A percentile compares a stretch with the other conserved stretches of the same genome.
phyloP scores from a whole-genome alignment of 2,888 invertebrate genomes.

The Andrena fulva region DNA sequence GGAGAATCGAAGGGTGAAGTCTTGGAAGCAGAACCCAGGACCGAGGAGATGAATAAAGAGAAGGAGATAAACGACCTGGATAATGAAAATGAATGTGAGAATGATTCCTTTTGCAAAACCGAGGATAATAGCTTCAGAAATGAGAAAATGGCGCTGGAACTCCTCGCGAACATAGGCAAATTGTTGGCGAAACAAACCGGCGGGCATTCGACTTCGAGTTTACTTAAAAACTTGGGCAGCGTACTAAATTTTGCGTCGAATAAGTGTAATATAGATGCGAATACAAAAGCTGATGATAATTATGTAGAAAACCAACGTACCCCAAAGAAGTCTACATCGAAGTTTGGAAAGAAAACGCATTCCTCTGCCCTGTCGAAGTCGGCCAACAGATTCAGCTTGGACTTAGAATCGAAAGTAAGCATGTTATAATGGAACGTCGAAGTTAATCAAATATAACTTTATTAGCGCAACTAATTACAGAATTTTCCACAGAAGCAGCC shows the following conservation, averaged over 20 bases:
- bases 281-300: conserved; percentile 10
- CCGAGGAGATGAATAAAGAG: neutral
- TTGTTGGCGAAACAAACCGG: conserved; percentile 70
- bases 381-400: conserved; percentile 41
- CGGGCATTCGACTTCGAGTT: conserved; percentile 62
- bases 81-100: conserved; percentile 9
- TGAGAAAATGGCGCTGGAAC: conserved; percentile 70
- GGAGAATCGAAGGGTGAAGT: neutral
- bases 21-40: neutral
- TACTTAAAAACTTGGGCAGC: conserved; percentile 74
- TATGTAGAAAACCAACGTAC: conserved; percentile 33
- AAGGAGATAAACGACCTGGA: neutral
- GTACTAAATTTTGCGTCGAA: conserved; percentile 71
- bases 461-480: neutral
- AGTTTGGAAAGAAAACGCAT: conserved; percentile 19
- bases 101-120: neutral
- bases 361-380: conserved; percentile 30
- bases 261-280: conserved; percentile 38
- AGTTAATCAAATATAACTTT: neutral
- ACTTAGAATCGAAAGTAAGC: conserved; percentile 52
- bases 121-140: conserved; percentile 41
- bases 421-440: neutral
- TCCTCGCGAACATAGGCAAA: conserved; percentile 74
- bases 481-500: conserved; percentile 48
- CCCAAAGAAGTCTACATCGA: conserved; percentile 34